Percentiles rank a stretch among this genome's conserved stretches.
Evolutionary conservation across 1,140 invertebrate genomes (phyloP).

Genomic region (Scaptomyza hsui): DNA sequence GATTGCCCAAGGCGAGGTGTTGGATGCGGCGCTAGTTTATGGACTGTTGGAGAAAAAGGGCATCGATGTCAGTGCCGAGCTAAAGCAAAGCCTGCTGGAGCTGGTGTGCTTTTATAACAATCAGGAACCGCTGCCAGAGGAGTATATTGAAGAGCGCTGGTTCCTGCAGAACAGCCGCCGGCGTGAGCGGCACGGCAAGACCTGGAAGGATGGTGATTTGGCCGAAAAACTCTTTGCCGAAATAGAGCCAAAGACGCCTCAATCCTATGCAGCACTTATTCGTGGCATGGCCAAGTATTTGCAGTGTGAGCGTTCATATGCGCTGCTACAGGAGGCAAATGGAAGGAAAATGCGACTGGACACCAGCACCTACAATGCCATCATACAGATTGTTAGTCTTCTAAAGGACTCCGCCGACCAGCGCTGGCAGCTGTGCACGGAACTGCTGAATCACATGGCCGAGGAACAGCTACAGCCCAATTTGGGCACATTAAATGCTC

Average conservation of each 20-base stretch:
- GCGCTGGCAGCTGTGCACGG: slow-evolving; percentile 86
- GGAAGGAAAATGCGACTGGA: slow-evolving; percentile 87
- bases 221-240: slow-evolving; percentile 89
- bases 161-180: slow-evolving; percentile 85
- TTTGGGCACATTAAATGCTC: slow-evolving; percentile 89
- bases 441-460: slow-evolving; percentile 87
- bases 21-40: slow-evolving; percentile 90
- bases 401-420: slow-evolving; percentile 87
- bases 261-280: slow-evolving; percentile 89
- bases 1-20: slow-evolving; percentile 88
- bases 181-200: slow-evolving; percentile 86
- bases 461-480: slow-evolving; percentile 87
- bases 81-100: slow-evolving; percentile 90
- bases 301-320: slow-evolving; percentile 87
- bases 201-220: slow-evolving; percentile 90
- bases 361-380: slow-evolving; percentile 88
- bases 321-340: slow-evolving; percentile 88
- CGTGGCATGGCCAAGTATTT: slow-evolving; percentile 90
- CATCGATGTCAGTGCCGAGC: slow-evolving; percentile 86
- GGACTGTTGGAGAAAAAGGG: slow-evolving; percentile 88
- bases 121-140: slow-evolving; percentile 86
- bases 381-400: slow-evolving; percentile 87
- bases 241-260: slow-evolving; percentile 86
- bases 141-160: slow-evolving; percentile 92
- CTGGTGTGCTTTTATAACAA: slow-evolving; percentile 93